Evolutionary conservation across 2,797 vertebrate genomes (phyloP), one percentile per base, ranked within the genome.

Genomic region (Margarornis squamiger): DNA sequence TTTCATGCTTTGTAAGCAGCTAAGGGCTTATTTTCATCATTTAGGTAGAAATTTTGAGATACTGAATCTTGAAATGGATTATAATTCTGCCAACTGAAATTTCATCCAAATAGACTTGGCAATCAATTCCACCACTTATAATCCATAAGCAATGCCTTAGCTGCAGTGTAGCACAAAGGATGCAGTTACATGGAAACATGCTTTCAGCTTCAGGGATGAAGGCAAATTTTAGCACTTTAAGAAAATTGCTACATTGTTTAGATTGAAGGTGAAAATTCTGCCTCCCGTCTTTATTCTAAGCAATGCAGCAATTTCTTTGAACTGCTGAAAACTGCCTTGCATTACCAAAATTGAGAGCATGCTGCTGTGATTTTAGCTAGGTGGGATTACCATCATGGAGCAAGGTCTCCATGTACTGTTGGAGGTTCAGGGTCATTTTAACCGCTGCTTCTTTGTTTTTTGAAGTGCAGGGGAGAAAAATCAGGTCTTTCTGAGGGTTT

Each of bases 121-220:
- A 95, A 94, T 92, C 77, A 92, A 82, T 87, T 85, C 92, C n/a
- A 70, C 68, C 68, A 89, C 76, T 93, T 88, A 55, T 2, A 95
- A 88, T 36, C 77, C 68, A 17, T 32, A 58, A 20, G n/a, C 63
- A 94, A 68, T 14, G 68, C 65, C 80, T 66, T 83, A 93, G 88
- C 70, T 93, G 32, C 59, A 87, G 66, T 2, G 11, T 29, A 80
- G 74, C 67, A 73, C 41, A 76, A 92, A 95, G 66, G 63, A 85
- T 1, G 2, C 6, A 65, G 58, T 74, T 95, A 78, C 70, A 66
- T 72, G 49, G 94, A 95, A 95, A 92, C 66, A 49, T 7, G 49
- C 67, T 94, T 96, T 88, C 71, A 52, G 85, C 79, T 86, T 95
- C 61, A 57, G 84, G 68, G 88, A 92, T 66, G 66, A 79, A 95